phyloP scores from a whole-genome alignment of 2,888 invertebrate species.

The Troides aeacus region DNA sequence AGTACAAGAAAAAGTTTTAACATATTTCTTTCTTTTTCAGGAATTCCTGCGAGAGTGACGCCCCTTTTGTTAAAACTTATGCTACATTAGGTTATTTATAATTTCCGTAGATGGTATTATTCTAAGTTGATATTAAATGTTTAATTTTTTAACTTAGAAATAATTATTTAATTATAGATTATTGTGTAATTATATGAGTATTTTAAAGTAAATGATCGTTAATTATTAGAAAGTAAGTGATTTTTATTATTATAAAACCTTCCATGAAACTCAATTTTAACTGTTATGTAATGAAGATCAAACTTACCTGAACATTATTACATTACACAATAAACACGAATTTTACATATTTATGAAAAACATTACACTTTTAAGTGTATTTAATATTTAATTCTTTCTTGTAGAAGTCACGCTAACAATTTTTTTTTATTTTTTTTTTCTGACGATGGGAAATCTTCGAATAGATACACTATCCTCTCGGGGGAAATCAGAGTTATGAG shows the following conservation, averaged over 20 bases:
- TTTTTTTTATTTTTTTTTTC: too few species aligned
- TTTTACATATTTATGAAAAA: too few species aligned
- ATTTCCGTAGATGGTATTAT: constrained; percentile 77
- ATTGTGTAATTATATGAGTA: constrained; percentile 76
- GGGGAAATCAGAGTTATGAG: too few species aligned
- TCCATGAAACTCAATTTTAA: not conserved
- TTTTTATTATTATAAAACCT: constrained; percentile 17
- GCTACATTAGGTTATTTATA: constrained; percentile 96
- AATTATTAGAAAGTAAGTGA: constrained; percentile 68
- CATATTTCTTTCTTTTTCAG: constrained; percentile 79
- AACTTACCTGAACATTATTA: too few species aligned
- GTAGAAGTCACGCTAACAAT: too few species aligned
- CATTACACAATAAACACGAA: too few species aligned
- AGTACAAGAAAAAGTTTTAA: constrained; percentile 8
- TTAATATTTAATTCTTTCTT: too few species aligned
- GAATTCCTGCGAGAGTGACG: constrained; percentile 91
- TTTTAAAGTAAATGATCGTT: constrained; percentile 80
- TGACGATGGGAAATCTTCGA: too few species aligned
- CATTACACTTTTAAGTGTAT: too few species aligned
- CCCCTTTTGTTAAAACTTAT: constrained; percentile 96
- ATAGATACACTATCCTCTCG: too few species aligned
- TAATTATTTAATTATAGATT: constrained; percentile 40
- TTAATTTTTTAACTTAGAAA: constrained; percentile 64
- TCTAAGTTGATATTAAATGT: constrained; percentile 47
- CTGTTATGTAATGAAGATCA: not conserved